Evolutionary conservation across 2,113 vertebrate species (phyloP).

Genomic region (Semicossyphus pulcher): DNA sequence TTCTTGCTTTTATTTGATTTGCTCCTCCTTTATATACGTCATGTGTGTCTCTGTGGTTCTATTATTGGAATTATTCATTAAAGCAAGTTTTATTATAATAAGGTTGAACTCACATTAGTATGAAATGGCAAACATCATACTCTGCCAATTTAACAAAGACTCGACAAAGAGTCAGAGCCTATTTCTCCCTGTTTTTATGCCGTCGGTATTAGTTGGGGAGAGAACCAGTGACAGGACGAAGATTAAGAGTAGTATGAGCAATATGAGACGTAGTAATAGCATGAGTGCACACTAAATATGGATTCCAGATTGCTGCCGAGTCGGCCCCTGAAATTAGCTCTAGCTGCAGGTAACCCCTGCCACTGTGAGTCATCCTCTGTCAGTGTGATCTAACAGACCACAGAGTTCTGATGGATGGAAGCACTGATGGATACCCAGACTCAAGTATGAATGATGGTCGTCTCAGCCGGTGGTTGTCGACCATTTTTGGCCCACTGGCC

Average conservation of each 20-base stretch:
- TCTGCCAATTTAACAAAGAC: neutral
- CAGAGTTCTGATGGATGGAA: conserved; percentile 55
- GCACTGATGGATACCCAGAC: conserved; percentile 32
- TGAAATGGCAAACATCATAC: neutral
- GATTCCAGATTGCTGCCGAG: conserved; percentile 23
- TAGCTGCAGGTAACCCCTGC: conserved; percentile 63
- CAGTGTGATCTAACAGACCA: conserved; percentile 47
- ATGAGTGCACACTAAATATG: conserved; percentile 35
- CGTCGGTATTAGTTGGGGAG: too few species aligned
- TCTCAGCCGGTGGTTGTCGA: conserved; percentile 17
- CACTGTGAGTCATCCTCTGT: conserved; percentile 60
- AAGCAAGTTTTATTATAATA: neutral
- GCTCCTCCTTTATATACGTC: too few species aligned
- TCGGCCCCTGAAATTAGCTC: conserved; percentile 66
- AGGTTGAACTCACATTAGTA: neutral
- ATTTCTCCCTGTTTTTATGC: too few species aligned
- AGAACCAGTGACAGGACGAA: neutral
- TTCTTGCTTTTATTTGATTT: too few species aligned
- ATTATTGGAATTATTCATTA: neutral
- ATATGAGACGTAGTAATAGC: conserved; percentile 12
- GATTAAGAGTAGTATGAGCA: neutral
- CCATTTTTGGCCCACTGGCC: conserved; percentile 35
- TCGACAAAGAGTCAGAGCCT: too few species aligned
- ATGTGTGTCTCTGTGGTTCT: too few species aligned
- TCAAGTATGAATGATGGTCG: conserved; percentile 8